Percentiles rank a stretch among this genome's conserved stretches.
These are phyloP conservation scores for Petromus typicus DNA, from an alignment of 2,113 vertebrate species.

Conservation along the genomic window DNA sequence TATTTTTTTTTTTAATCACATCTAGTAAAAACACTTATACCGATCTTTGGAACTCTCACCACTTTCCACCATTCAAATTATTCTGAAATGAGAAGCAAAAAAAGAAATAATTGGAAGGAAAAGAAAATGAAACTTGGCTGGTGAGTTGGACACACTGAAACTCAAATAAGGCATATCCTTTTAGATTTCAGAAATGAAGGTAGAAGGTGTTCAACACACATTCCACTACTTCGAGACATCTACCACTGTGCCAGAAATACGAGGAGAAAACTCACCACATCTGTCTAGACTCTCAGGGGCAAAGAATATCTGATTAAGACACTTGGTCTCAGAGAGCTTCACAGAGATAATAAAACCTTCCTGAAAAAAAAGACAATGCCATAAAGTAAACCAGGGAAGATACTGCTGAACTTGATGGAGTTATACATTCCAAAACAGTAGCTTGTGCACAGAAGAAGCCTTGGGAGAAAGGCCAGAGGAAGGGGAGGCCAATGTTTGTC, in stretches of 20 bases:
- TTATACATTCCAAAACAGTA: neutral
- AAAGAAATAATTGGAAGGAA: neutral
- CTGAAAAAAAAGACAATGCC: neutral
- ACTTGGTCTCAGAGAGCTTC: neutral
- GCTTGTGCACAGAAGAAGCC: neutral
- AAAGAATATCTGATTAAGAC: neutral
- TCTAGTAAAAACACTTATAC: neutral
- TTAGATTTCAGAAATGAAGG: neutral
- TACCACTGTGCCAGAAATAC: neutral
- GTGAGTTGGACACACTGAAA: neutral
- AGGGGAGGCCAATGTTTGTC: neutral
- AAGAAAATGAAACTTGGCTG: neutral
- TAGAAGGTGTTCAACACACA: neutral
- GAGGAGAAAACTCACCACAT: neutral
- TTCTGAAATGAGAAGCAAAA: neutral
- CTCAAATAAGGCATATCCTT: neutral
- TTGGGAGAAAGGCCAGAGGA: neutral
- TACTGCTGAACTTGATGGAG: neutral
- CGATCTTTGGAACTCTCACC: neutral
- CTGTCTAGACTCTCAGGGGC: neutral
- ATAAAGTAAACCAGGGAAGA: neutral
- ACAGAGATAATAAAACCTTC: neutral
- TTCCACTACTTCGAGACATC: neutral
- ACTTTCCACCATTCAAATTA: neutral
- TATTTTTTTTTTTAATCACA: neutral